Evolutionary conservation across 2,797 vertebrate species (phyloP), one percentile per base, ranked within the genome.

Genomic region (Notoglanidium macrostoma): DNA sequence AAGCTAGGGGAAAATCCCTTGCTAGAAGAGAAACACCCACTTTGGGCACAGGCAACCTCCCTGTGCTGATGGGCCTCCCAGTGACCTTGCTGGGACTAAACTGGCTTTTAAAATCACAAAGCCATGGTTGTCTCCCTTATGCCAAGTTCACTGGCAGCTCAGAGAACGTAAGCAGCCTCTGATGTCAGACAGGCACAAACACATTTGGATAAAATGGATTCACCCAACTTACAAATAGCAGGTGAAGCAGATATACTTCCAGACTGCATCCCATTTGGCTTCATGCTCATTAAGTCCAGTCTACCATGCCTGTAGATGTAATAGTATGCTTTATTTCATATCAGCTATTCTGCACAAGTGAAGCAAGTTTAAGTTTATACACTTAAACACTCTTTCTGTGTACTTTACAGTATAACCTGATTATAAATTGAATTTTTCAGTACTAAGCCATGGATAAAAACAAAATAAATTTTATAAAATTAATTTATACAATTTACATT

Each of bases 31-130:
- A 76, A 86, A 90, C 83, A 82, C 88, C 85, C 89, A 59, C 49
- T 83, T 65, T 65, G 84, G 85, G 79, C 17, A 82, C 59, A 70
- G 51, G 82, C 55, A n/a, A 81, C 78, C 61, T 74, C 65, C 74
- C 81, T 85, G 83, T 88, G 70, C 79, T 72, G 81, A 59, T 2
- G 88, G 84, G 78, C 83, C 84, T 89, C 72, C 54, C 26, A 46
- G 70, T 89, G 86, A 89, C 85, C 87, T 87, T 49, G 57, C 63
- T 80, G 46, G 86, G 83, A 76, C 87, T 89, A 72, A 78, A 70
- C 74, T 15, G 65, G 79, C 63, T 89, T 65, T 85, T 54, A 55
- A 88, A 90, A 84, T 90, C 90, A 89, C 89, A 88, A 87, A 90
- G 89, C 89, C 89, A 80, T 87, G 87, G 86, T 74, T 89, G 85